Base-by-base conservation (phyloP, 2,113 vertebrate genomes). In the Tragelaphus scriptus region DNA sequence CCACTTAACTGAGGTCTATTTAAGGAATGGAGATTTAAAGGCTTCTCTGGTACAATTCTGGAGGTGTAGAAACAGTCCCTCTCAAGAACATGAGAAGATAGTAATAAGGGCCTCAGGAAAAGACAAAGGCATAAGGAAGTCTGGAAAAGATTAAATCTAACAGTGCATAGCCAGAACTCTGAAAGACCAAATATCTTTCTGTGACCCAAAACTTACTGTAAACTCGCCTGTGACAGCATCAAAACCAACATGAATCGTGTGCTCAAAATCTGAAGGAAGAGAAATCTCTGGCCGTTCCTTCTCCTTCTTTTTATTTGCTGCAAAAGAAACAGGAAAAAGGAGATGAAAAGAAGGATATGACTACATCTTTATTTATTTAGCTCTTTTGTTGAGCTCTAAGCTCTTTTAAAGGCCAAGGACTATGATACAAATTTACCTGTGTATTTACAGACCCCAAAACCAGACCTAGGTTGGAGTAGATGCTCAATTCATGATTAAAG, bases 221-320 rank as follows among this genome's bases (percentile, higher is more conserved):
- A 99, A 99, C 98, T 99, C 99, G 36, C 99, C 99, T 0, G 99
- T 99, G 98, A 99, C 99, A 1, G 99, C 99, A 96, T 99, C 99
- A 95, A 99, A 99, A 84, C 99, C 99, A 58, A 99, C 99, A 2
- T 99, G 99, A 98, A 99, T 99, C 0, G 99, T 99, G 99, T 99
- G 99, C 51, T 99, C 99, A 58, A 99, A 99, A 97, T 99, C 99
- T 13, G 99, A 99, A 4, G 99, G 99, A n/a, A 99, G 99, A 86
- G 99, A 99, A 97, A 99, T 99, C 98, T 99, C 99, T 0, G 99
- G 99, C 21, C 99, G 99, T 96, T 99, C 99, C 44, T 99, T 99
- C 96, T 99, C 99, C 98, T 99, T 99, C 98, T 99, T 99, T 98
- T 99, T 99, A 97, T 99, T 99, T 90, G 99, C 99, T 99, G 97